Base-by-base conservation (phyloP, 2,888 invertebrate genomes). In the Alsophila aescularia region DNA sequence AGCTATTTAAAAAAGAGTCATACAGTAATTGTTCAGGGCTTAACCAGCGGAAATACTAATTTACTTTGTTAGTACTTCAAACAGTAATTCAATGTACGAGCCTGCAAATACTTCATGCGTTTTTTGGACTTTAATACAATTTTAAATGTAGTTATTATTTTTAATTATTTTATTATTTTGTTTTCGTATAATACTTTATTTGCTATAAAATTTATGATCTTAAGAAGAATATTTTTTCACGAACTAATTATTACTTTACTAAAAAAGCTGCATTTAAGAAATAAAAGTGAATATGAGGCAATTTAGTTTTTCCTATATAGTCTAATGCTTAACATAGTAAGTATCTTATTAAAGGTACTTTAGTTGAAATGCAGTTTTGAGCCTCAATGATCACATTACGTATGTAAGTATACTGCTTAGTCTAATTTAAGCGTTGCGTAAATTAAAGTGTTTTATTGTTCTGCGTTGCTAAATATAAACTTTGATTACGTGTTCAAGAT, bases 381-480 rank as follows among this genome's bases (percentile, higher is more conserved):
- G n/a, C n/a, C n/a, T n/a, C 1, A 29, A 29, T 10, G 29, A n/a
- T 2, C 1, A 10, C 10, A 29, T 29, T 29, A 29, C 4, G 10
- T 10, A 29, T n/a, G 8, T 10, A 29, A 8, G 10, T 29, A 29
- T 21, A 10, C 8, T 29, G 29, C 29, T 29, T 29, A 29, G n/a
- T 8, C 10, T 29, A 14, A 9, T 35, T 35, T 16, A 16, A 35
- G 14, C 37, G 21, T 37, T 18, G 9, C 6, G 12, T 37, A n/a
- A 8, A 29, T 10, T 29, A 29, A 56, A 51, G 42, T 37, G 41
- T 41, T 51, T 51, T 45, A 56, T 56, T 47, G 45, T 27, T 49
- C 45, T 42, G 41, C 45, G 55, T 64, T 65, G 67, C 66, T 71
- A 67, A 70, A 74, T 70, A 67, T 72, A 70, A 52, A 43, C 60